Base-by-base conservation (phyloP, 2,797 vertebrate species). In the Hydrocynus forskahlii region DNA sequence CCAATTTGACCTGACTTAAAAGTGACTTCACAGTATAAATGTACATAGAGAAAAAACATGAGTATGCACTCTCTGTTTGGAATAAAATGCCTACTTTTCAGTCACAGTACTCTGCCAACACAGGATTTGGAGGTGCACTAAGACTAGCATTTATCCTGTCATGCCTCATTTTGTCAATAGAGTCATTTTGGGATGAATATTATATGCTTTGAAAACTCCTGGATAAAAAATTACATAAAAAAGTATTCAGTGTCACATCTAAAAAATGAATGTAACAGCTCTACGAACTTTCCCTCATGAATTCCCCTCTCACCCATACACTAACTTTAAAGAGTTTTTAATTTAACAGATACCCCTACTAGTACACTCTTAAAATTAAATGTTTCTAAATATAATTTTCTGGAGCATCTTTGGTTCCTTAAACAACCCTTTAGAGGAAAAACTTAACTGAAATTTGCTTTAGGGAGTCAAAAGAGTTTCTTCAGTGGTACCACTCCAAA, bases 121-220 rank as follows among this genome's bases (percentile, higher is more conserved):
- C 67, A 50, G 43, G n/a, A 21, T 48, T 69, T 69, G n/a, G 21
- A 23, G 67, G 8, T 70, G 64, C 19, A 68, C 17, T 40, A 21
- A 45, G 19, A 43, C 64, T 25, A 25, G 67, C 2, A 48, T 48
- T 70, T 66, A 50, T 14, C 23, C 43, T 70, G 45, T 45, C 43
- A 45, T 70, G 2, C n/a, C n/a, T 50, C 67, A 48, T 29, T 68
- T 68, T 43, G 66, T 48, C 67, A 70, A 50, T 70, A 8, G 19
- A 70, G 43, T 50, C 43, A 70, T 70, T 48, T n/a, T 25, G 67
- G 19, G 67, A 45, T 50, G 45, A 70, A 50, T 70, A 70, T 23
- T 25, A 50, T 43, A 50, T 70, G n/a, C n/a, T n/a, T 50, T n/a
- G 4, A 50, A 70, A 25, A 43, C n/a, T 4, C 50, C 45, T 9